These are phyloP conservation scores for Philereme transversata DNA, from an alignment of 2,888 invertebrate species.

Conservation along the genomic window DNA sequence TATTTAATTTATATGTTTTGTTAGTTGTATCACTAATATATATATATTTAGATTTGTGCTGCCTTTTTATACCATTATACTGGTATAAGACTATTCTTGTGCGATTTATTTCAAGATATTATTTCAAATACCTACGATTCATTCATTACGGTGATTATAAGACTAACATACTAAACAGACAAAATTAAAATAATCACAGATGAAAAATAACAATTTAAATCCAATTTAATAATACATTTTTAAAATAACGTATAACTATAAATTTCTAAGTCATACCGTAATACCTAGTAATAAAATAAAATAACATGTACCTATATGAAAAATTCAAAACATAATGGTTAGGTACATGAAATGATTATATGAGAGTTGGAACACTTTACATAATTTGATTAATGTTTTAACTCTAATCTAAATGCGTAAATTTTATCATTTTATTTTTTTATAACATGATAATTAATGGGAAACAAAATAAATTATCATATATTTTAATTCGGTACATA, in stretches of 20 bases:
- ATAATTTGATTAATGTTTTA: background rate
- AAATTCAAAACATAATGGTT: too few relatives aligned
- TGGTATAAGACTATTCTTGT: too few relatives aligned
- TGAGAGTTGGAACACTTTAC: too few relatives aligned
- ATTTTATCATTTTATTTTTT: too few relatives aligned
- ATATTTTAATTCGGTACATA: too few relatives aligned
- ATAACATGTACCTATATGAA: background rate
- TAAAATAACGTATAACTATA: conserved; percentile 16
- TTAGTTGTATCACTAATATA: too few relatives aligned
- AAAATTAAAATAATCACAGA: conserved; percentile 43
- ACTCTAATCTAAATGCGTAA: too few relatives aligned
- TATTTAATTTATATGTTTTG: too few relatives aligned
- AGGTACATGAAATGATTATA: too few relatives aligned
- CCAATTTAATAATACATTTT: conserved; percentile 42
- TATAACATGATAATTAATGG: too few relatives aligned
- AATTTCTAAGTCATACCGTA: conserved; percentile 33
- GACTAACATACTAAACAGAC: conserved; percentile 52
- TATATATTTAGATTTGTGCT: background rate
- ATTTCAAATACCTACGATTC: conserved; percentile 12
- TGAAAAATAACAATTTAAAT: conserved; percentile 45
- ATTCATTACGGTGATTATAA: conserved; percentile 36
- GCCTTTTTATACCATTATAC: conserved; percentile 2
- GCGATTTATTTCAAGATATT: conserved; percentile 19
- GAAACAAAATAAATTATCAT: too few relatives aligned
- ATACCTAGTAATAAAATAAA: conserved; percentile 21